phyloP scores from a whole-genome alignment of 2,888 invertebrate genomes.

The Netelia melanura region DNA sequence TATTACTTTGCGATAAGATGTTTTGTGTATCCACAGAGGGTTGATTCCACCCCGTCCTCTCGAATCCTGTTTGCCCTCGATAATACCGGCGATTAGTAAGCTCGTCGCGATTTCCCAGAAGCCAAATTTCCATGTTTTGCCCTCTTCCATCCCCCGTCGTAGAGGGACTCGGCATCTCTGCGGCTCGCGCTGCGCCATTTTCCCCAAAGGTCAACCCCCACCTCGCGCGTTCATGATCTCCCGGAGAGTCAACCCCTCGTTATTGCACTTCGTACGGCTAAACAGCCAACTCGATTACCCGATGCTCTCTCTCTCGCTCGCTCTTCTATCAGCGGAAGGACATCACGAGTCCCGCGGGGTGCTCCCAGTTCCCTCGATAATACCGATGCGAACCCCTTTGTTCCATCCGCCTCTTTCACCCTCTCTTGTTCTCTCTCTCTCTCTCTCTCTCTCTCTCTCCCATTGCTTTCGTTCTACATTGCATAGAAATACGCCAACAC shows the following conservation, averaged over 20 bases:
- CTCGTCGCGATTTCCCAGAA: conserved; percentile 58
- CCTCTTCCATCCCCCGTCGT: conserved; percentile 76
- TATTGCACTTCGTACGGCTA: conserved; percentile 56
- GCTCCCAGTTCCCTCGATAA: neutral
- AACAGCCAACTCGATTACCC: conserved; percentile 63
- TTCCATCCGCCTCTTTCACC: neutral
- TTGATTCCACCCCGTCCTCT: neutral
- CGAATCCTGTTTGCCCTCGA: conserved; percentile 7
- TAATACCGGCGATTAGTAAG: conserved; percentile 61
- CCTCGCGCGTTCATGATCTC: conserved; percentile 18
- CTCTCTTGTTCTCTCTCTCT: neutral
- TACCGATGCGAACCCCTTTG: conserved; percentile 1
- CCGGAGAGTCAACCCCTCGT: conserved; percentile 30
- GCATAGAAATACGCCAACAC: conserved; percentile 58
- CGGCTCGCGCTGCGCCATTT: neutral
- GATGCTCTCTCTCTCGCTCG: neutral
- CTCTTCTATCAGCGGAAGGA: conserved; percentile 59
- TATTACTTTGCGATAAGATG: no score
- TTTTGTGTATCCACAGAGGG: neutral
- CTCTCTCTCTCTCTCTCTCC: conserved; percentile 1
- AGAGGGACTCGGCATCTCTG: conserved; percentile 50
- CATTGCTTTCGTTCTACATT: conserved; percentile 67
- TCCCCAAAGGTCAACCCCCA: conserved; percentile 20
- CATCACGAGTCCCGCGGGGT: conserved; percentile 54
- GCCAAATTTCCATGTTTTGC: conserved; percentile 52